A percentile compares a stretch with the other conserved stretches of the same genome.
phyloP scores from a whole-genome alignment of 2,113 vertebrate genomes.

The Cyanoliseus patagonus region DNA sequence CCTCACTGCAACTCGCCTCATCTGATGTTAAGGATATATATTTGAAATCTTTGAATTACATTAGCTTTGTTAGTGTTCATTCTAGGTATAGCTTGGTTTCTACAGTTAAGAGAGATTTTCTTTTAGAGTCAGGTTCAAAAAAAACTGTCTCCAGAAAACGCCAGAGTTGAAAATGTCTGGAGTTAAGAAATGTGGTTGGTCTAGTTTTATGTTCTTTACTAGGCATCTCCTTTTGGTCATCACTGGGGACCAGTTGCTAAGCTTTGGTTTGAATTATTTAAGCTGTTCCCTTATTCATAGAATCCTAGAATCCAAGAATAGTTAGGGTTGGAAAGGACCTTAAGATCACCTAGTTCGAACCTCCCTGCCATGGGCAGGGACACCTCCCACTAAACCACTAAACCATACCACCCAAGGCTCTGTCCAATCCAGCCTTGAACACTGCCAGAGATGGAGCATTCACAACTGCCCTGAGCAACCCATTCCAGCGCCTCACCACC shows the following conservation, averaged over 20 bases:
- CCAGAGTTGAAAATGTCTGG: not conserved
- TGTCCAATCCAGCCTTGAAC: too few relatives aligned
- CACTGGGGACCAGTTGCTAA: accelerated
- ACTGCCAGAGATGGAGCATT: too few relatives aligned
- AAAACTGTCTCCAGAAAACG: not conserved
- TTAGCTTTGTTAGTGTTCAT: not conserved
- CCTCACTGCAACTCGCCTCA: not conserved
- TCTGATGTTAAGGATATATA: not conserved
- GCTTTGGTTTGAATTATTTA: not conserved
- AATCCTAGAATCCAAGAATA: too few relatives aligned
- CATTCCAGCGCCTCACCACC: too few relatives aligned
- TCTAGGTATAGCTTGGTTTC: not conserved
- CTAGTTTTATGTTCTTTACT: not conserved
- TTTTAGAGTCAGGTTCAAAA: not conserved
- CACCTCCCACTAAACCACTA: too few relatives aligned
- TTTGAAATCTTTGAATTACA: not conserved
- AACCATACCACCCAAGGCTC: too few relatives aligned
- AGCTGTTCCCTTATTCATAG: not conserved
- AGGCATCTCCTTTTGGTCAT: not conserved
- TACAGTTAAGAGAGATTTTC: not conserved
- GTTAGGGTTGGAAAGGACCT: too few relatives aligned
- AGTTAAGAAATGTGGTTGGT: not conserved
- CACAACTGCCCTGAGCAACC: too few relatives aligned
- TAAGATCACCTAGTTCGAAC: too few relatives aligned
- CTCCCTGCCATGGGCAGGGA: too few relatives aligned